Evolutionary conservation across 1,140 invertebrate genomes (phyloP).

Genomic region (Bombus fervidus): DNA sequence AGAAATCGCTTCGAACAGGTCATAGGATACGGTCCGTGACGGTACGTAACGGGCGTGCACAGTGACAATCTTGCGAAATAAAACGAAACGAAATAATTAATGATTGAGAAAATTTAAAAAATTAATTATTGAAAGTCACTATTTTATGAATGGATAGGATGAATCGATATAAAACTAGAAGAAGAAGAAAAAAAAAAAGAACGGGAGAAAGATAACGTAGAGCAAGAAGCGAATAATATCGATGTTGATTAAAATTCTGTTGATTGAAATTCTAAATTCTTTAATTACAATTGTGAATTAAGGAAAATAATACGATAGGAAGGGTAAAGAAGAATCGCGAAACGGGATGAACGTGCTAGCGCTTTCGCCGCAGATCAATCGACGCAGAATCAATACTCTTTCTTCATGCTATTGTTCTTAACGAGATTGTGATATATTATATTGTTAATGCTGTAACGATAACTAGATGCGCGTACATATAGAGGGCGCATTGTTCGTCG

Average conservation of each 20-base stretch:
- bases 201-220: background rate
- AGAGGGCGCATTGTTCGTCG: background rate
- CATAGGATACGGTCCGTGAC: slow-evolving; percentile 15
- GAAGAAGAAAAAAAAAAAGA: no score
- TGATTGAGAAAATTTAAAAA: background rate
- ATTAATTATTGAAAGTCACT: background rate
- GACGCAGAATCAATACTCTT: slow-evolving; percentile 30
- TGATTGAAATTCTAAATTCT: background rate
- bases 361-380: slow-evolving; percentile 21
- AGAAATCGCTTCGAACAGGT: slow-evolving; percentile 40
- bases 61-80: slow-evolving; percentile 25
- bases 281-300: background rate
- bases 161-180: background rate
- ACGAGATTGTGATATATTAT: slow-evolving; percentile 74
- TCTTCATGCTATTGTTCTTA: slow-evolving; percentile 67
- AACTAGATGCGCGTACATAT: slow-evolving; percentile 8
- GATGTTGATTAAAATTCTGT: background rate
- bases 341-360: slow-evolving; percentile 29
- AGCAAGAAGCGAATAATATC: background rate
- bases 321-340: background rate
- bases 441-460: slow-evolving; percentile 64
- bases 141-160: no score
- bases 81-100: background rate
- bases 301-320: background rate
- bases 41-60: slow-evolving; percentile 6